Evolutionary conservation across 2,888 invertebrate species (phyloP), one percentile per base, ranked within the genome.

Genomic region (Cabera pusaria): DNA sequence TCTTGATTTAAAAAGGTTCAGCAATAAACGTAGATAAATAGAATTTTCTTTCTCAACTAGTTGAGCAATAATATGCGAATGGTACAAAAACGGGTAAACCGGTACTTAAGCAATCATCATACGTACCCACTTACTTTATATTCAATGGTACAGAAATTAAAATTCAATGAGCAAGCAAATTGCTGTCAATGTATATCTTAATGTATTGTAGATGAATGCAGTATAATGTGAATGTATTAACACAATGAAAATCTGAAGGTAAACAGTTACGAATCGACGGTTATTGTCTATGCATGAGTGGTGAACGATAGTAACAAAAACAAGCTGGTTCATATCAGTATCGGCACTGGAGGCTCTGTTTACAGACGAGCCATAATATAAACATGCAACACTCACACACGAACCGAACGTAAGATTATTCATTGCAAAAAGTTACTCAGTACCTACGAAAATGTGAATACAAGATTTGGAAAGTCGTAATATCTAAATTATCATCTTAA

Each of bases 291-390:
- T 55, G 59, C 55, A 56, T 41, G 54, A 62, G 56, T 50, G 36
- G 36, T 51, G 47, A 72, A 64, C 61, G 62, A 68, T 63, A 54
- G 55, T 64, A 70, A 67, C 59, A 62, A 72, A 70, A 72, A 73
- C 68, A 74, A 59, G 56, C 58, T 55, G 64, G 44, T 56, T 60
- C 52, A 55, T 59, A 60, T 65, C 63, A 50, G 43, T 35, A 53
- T 47, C 36, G 23, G 44, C 44, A 27, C 35, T 31, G 33, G 16
- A 27, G 32, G 34, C 28, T 37, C 38, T 67, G 62, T 70, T 68
- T 72, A 65, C 59, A 64, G 49, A 56, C 46, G 34, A 44, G 34
- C 35, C 46, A 47, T 33, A 60, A 49, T 54, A 59, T 71, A 70
- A 76, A 71, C 64, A 66, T 26, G 44, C 43, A 55, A 51, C 49